Evolutionary conservation across 37 sponge, comb jelly and placozoan species (phyloP), one percentile per base, ranked within the genome.

Genomic region (Lycopodina hypogea): DNA sequence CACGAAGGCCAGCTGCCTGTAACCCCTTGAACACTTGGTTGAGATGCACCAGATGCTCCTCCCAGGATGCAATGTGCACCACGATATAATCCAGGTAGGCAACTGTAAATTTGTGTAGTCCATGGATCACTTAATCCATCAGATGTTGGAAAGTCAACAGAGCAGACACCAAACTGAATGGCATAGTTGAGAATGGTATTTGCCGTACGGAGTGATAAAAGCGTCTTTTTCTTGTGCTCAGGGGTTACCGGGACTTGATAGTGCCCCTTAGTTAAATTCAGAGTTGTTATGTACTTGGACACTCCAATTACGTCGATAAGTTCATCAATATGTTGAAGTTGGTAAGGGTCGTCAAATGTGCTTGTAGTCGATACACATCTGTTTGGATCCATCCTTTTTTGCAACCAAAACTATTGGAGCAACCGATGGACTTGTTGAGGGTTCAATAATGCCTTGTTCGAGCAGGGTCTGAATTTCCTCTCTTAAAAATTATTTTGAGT

Each of bases 1-100:
- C 73, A 36, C 80, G 87, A 55, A 91, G 78, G 6, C 81, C 77
- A 0, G 84, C 84, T 22, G 19, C 59, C 12, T 42, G 12, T 19
- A 83, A 72, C 22, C 81, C 33, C 29, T 24, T 9, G 28, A 91
- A 50, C 37, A 88, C 90, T 0, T 18, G 18, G 8, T 48, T 8
- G 28, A 88, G 39, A 65, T 91, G 92, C n/a, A 52, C 15, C 33
- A 79, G 0, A 37, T 91, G 90, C 3, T 86, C 79, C 42, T 85
- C 84, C 89, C 88, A 86, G 3, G 83, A 42, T 7, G 38, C 45
- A 52, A 80, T 87, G 71, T 57, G 78, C 11, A 91, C 53, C 7
- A 87, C 61, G 3, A 87, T n/a, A 63, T 91, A 89, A 60, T 91
- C 92, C 14, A 91, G 52, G 62, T 91, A 91, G 24, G 86, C 90